Percentiles rank a stretch among this genome's conserved stretches.
Conservation (phyloP, 2,888 invertebrate genomes). For the Cyaniris semiargus region DNA sequence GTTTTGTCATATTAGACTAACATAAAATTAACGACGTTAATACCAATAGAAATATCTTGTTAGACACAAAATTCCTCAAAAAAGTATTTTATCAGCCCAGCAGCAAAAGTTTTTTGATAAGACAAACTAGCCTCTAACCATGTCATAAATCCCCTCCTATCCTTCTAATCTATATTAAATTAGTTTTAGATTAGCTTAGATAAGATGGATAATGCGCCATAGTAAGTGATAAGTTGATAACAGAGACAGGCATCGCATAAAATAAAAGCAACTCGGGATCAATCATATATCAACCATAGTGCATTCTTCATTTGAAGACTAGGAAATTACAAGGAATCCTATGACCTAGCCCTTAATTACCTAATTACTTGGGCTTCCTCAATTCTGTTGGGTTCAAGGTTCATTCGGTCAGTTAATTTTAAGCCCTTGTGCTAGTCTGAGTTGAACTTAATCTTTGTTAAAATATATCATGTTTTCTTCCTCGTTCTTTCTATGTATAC, state of each 20-base stretch:
- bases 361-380: not conserved
- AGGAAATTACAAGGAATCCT: too few relatives aligned
- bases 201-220: not conserved
- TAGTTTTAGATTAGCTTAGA: not conserved
- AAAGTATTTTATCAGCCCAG: too few relatives aligned
- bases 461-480: not conserved
- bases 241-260: not conserved
- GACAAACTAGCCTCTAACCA: too few relatives aligned
- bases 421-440: not conserved
- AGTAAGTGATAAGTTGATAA: not conserved
- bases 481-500: too few relatives aligned
- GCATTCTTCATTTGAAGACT: too few relatives aligned
- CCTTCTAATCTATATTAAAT: not conserved
- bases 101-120: too few relatives aligned
- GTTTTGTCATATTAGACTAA: not conserved
- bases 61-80: too few relatives aligned
- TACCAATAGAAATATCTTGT: not conserved
- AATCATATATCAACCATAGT: not conserved
- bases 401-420: not conserved
- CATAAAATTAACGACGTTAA: not conserved
- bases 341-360: too few relatives aligned
- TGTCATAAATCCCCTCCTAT: not conserved
- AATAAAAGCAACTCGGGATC: not conserved
- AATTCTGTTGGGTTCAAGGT: not conserved
- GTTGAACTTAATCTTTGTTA: not conserved